Evolutionary conservation across 2,797 vertebrate species (phyloP).

Genomic region (Glyptemys insculpta): DNA sequence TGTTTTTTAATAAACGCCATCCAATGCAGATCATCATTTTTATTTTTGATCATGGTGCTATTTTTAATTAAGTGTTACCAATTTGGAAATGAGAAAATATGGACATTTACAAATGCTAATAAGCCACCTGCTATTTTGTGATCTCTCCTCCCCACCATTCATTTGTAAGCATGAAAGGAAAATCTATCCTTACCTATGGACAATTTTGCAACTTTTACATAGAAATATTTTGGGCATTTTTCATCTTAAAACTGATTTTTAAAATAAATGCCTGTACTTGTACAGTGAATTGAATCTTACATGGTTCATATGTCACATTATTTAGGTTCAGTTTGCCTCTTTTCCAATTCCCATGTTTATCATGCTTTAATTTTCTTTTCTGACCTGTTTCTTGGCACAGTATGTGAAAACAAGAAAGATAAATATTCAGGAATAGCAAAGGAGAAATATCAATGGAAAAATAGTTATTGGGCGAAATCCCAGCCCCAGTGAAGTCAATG

Average conservation of each 20-base stretch:
- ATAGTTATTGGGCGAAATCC: neutral
- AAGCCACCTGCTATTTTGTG: neutral
- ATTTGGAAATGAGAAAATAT: neutral
- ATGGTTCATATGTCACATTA: neutral
- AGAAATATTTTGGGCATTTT: neutral
- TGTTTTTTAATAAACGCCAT: conserved; percentile 27
- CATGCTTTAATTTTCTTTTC: neutral
- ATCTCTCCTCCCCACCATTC: neutral
- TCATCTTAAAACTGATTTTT: neutral
- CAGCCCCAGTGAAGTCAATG: neutral
- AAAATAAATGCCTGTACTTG: neutral
- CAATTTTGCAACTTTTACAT: neutral
- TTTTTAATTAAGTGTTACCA: conserved; percentile 28
- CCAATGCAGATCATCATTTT: neutral
- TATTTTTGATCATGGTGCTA: conserved; percentile 22
- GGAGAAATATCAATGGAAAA: neutral
- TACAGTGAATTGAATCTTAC: neutral
- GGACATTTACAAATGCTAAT: neutral
- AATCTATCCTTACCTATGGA: neutral
- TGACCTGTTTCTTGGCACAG: neutral
- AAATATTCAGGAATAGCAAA: neutral
- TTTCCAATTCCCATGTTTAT: neutral
- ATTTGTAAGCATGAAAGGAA: neutral
- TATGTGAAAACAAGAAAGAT: neutral
- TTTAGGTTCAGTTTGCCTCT: neutral